phyloP scores from a whole-genome alignment of 2,888 invertebrate genomes.

The Catocala nupta region DNA sequence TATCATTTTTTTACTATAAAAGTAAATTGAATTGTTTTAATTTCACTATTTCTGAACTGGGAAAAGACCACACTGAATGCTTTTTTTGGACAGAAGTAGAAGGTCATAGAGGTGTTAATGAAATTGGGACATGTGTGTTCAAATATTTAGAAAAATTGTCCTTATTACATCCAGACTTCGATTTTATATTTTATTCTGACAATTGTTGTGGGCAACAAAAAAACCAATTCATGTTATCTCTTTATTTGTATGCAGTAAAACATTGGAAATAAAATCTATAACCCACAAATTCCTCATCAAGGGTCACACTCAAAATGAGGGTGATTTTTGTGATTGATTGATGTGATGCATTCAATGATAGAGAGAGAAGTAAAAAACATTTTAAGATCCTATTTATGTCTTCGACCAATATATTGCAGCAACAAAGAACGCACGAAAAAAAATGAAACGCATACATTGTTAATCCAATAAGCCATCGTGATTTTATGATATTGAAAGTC shows the following conservation, averaged over 20 bases:
- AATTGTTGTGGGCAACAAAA: slow-evolving; percentile 12
- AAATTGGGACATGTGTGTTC: slow-evolving; percentile 39
- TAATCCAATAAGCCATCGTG: slow-evolving; percentile 31
- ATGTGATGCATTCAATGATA: slow-evolving; percentile 25
- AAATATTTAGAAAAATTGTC: slow-evolving; percentile 27
- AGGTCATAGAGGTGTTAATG: slow-evolving; percentile 35
- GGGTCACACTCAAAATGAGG: slow-evolving; percentile 39
- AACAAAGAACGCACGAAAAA: slow-evolving; percentile 46
- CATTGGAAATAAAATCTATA: slow-evolving; percentile 24
- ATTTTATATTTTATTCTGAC: neutral
- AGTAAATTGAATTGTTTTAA: slow-evolving; percentile 37
- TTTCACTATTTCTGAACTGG: slow-evolving; percentile 39
- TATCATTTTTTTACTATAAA: slow-evolving; percentile 35
- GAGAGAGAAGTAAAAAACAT: slow-evolving; percentile 12
- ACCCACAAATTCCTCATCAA: slow-evolving; percentile 35
- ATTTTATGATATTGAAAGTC: slow-evolving; percentile 42
- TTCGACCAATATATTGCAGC: slow-evolving; percentile 29
- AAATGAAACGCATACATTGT: slow-evolving; percentile 37
- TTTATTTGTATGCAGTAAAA: slow-evolving; percentile 8
- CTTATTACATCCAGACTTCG: slow-evolving; percentile 4
- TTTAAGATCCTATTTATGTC: slow-evolving; percentile 30
- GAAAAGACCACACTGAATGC: slow-evolving; percentile 32
- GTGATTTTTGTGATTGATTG: no score
- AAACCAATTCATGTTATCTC: slow-evolving; percentile 7
- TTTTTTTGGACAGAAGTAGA: slow-evolving; percentile 39